Evolutionary conservation across 2,888 invertebrate species (phyloP), one percentile per base, ranked within the genome.

Genomic region (Hypomecis punctinalis): DNA sequence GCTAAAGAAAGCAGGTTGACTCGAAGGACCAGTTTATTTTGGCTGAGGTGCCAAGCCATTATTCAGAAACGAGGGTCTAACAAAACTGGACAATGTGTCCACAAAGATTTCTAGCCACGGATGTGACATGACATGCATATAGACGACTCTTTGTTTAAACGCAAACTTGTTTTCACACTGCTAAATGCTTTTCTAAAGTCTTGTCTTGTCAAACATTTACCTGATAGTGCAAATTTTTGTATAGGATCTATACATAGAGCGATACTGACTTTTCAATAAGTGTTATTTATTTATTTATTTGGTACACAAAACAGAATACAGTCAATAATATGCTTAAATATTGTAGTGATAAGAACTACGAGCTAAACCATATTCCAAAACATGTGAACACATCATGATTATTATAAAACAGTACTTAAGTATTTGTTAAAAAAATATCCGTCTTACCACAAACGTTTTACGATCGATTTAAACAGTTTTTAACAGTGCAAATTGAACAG

Each of bases 81-180:
- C 23, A 53, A 51, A 33, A 11, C 36, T 68, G 68, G 65, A 40
- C 63, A 10, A 3, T 37, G 40, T 8, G 10, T 13, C 48, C 33
- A 42, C 54, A 47, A 56, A 63, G 57, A 57, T 70, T 74, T 68
- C 73, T 66, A 70, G 69, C 60, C 7, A 63, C 76, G 74, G 73
- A 79, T 76, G 76, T 77, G 77, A 76, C 79, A 75, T 66, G 78
- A 72, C 65, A 66, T 61, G 61, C 46, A 77, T 80, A 73, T 72
- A 63, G 70, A 76, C 75, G 66, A 69, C 68, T 80, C 61, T 48
- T 82, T 82, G 80, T 81, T 73, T 73, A 48, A 69, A 69, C 74
- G 72, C 62, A 63, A 76, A 74, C 71, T 58, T 58, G 61, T 63
- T 73, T 69, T 64, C 66, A 52, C 63, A 51, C 61, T 56, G 46